A percentile compares a stretch with the other conserved stretches of the same genome.
Evolutionary conservation across 2,113 vertebrate genomes (phyloP).

Genomic region (Empidonax alnorum): DNA sequence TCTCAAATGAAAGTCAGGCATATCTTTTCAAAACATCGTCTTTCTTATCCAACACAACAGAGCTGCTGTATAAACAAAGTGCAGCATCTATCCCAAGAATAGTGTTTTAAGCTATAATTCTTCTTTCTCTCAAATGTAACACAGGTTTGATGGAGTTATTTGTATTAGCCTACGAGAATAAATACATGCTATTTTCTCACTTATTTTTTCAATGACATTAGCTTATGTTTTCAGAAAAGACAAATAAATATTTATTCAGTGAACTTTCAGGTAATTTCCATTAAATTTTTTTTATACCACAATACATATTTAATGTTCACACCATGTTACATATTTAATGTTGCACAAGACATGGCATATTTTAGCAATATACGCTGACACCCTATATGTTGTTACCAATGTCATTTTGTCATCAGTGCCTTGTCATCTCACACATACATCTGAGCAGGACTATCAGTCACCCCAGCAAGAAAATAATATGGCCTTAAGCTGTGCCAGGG

Average conservation of each 20-base stretch:
- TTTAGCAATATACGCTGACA: slow-evolving; percentile 48
- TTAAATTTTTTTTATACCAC: neutral
- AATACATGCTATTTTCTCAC: neutral
- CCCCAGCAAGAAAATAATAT: neutral
- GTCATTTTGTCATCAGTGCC: neutral
- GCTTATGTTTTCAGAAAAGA: neutral
- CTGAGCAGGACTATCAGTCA: neutral
- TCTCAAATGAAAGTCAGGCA: neutral
- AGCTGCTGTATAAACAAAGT: neutral
- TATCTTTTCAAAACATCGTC: neutral
- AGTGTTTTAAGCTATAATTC: neutral
- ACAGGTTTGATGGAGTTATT: neutral
- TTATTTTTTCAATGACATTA: neutral
- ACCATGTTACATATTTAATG: slow-evolving; percentile 28
- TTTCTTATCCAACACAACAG: neutral
- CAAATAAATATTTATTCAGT: neutral
- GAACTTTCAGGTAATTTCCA: neutral
- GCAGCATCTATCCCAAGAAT: neutral
- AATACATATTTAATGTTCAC: slow-evolving; percentile 39
- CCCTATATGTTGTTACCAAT: slow-evolving; percentile 3
- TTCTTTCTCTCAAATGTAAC: neutral
- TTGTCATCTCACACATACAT: neutral
- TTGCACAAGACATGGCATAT: neutral
- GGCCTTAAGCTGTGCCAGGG: no score
- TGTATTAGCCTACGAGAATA: neutral